A percentile compares a stretch with the other conserved stretches of the same genome.
phyloP scores from a whole-genome alignment of 2,888 invertebrate genomes.

The Drosophila nr. medialis region DNA sequence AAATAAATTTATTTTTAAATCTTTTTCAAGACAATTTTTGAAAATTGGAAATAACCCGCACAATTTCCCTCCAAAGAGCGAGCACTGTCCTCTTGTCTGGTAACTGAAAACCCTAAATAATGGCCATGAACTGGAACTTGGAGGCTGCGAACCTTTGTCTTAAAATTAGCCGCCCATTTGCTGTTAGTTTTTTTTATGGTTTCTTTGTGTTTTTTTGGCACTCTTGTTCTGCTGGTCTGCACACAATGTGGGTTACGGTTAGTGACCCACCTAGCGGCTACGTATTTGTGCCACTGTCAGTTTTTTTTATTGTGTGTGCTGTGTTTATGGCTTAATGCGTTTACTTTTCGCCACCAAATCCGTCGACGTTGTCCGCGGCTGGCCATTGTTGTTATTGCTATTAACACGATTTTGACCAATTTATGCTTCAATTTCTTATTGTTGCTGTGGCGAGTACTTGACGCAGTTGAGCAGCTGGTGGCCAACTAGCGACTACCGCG shows the following conservation, averaged over 20 bases:
- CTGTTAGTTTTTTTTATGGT: conserved; percentile 17
- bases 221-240: neutral
- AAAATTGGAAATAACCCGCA: neutral
- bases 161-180: conserved; percentile 32
- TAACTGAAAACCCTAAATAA: conserved; percentile 35
- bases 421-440: conserved; percentile 49
- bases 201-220: conserved; percentile 4
- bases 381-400: conserved; percentile 63
- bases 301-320: neutral
- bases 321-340: conserved; percentile 34
- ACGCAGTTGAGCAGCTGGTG: conserved; percentile 19
- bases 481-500: conserved; percentile 65
- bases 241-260: conserved; percentile 60
- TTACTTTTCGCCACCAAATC: conserved; percentile 59
- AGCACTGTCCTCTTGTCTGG: conserved; percentile 1
- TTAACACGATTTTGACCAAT: conserved; percentile 74
- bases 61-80: neutral
- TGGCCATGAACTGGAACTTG: conserved; percentile 49
- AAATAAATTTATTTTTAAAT: neutral
- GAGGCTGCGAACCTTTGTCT: conserved; percentile 59
- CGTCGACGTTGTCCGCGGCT: conserved; percentile 29
- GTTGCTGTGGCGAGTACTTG: conserved; percentile 41
- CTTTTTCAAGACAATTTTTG: neutral
- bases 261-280: conserved; percentile 58
- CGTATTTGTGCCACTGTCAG: conserved; percentile 56